phyloP scores from a whole-genome alignment of 92 coral and sea anemone species.

The Epizoanthus illoricatus region DNA sequence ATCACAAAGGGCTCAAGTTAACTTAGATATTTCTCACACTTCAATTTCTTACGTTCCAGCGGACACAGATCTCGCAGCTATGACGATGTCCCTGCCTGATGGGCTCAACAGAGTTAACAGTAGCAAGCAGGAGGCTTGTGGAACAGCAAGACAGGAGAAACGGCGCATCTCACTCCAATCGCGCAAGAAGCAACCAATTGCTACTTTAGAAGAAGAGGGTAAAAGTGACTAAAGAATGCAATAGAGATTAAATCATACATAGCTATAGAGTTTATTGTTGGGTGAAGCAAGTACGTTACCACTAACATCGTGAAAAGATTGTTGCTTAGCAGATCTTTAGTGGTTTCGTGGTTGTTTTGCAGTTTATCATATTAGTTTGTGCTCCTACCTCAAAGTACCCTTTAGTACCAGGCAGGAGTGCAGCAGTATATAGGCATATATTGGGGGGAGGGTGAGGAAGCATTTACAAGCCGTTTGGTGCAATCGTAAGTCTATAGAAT shows the following conservation, averaged over 20 bases:
- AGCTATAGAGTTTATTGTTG: neutral
- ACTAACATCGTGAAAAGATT: neutral
- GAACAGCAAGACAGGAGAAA: constrained; percentile 61
- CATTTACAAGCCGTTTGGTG: no score
- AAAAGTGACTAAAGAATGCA: constrained; percentile 47
- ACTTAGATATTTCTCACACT: neutral
- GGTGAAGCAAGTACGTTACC: neutral
- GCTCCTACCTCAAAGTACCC: no score
- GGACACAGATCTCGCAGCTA: constrained; percentile 55
- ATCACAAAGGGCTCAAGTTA: neutral
- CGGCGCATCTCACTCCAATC: constrained; percentile 69
- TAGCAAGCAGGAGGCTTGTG: constrained; percentile 43
- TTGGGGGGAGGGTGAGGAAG: no score
- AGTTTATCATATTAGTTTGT: no score
- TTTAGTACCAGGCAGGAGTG: no score
- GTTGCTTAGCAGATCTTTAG: no score
- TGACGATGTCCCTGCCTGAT: constrained; percentile 89
- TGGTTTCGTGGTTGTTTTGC: no score
- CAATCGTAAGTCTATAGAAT: no score
- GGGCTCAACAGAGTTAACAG: constrained; percentile 76
- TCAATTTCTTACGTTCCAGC: constrained; percentile 20
- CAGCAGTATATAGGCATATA: no score
- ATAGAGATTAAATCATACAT: no score
- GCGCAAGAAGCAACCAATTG: constrained; percentile 64
- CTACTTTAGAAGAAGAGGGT: constrained; percentile 18